Conservation (phyloP, 2,888 invertebrate genomes). For the Eupithecia insigniata region DNA sequence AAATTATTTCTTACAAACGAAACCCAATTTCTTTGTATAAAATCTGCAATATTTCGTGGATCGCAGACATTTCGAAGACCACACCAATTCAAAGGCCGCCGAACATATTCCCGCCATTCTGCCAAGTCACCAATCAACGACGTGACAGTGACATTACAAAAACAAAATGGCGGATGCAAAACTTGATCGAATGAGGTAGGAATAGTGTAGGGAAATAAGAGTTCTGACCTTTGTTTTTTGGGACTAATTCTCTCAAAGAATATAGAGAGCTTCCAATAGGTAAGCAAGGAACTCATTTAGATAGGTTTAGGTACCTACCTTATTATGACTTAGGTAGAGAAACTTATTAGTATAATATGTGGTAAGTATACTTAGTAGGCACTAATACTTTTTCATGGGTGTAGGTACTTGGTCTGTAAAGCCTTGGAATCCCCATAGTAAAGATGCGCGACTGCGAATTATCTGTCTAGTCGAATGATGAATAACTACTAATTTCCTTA, state of each 20-base stretch:
- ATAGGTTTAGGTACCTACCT: too few species aligned
- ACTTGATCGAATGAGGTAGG: conserved; percentile 6
- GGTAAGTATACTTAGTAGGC: too few species aligned
- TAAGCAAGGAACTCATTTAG: neutral
- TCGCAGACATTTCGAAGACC: conserved; percentile 46
- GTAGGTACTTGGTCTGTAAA: too few species aligned
- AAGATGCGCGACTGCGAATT: too few species aligned
- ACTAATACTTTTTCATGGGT: too few species aligned
- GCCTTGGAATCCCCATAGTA: too few species aligned
- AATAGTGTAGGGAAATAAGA: conserved; percentile 31
- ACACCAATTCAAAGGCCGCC: conserved; percentile 53
- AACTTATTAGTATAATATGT: too few species aligned
- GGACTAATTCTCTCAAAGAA: neutral
- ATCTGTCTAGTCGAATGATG: too few species aligned
- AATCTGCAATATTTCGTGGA: conserved; percentile 30
- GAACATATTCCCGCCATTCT: conserved; percentile 50
- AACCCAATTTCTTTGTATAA: conserved; percentile 4
- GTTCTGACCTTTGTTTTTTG: neutral
- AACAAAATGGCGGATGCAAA: conserved; percentile 61
- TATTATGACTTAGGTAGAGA: too few species aligned
- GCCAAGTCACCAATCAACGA: conserved; percentile 51
- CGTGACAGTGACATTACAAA: conserved; percentile 69
- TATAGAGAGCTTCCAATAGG: neutral
- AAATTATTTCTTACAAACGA: neutral
- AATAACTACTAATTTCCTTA: too few species aligned